Evolutionary conservation across 2,888 invertebrate genomes (phyloP).

Genomic region (Hemicrepidius hirtus): DNA sequence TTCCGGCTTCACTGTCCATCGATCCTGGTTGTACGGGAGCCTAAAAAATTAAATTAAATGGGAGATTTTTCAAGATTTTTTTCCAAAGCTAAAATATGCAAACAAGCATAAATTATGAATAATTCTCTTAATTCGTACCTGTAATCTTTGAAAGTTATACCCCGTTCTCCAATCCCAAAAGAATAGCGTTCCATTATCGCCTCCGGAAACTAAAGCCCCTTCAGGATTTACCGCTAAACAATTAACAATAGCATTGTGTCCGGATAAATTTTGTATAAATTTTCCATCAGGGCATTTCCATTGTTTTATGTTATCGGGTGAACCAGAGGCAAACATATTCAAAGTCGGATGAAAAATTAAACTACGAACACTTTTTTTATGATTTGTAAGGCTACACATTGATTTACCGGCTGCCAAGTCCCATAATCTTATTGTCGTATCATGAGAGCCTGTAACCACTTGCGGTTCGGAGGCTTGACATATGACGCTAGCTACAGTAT

Average conservation of each 20-base stretch:
- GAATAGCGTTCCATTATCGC: slow-evolving; percentile 97
- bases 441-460: slow-evolving; percentile 95
- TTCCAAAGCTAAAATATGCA: no score
- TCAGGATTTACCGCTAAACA: slow-evolving; percentile 96
- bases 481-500: slow-evolving; percentile 96
- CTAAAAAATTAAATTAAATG: slow-evolving; percentile 74
- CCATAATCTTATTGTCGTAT: slow-evolving; percentile 98
- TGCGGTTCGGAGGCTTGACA: slow-evolving; percentile 95
- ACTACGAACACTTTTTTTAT: slow-evolving; percentile 95
- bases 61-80: no score
- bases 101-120: slow-evolving; percentile 1
- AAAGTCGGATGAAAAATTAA: slow-evolving; percentile 85
- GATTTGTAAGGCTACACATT: slow-evolving; percentile 95
- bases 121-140: slow-evolving; percentile 72
- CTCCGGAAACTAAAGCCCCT: slow-evolving; percentile 97
- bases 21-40: slow-evolving; percentile 98
- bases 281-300: slow-evolving; percentile 99
- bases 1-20: slow-evolving; percentile 99
- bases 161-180: slow-evolving; percentile 99
- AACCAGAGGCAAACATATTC: slow-evolving; percentile 97
- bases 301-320: slow-evolving; percentile 99
- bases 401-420: slow-evolving; percentile 97
- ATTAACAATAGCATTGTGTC: slow-evolving; percentile 98
- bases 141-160: slow-evolving; percentile 96
- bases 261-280: slow-evolving; percentile 96